Base-by-base conservation (phyloP, 2,888 invertebrate genomes). In the Busseola fusca region DNA sequence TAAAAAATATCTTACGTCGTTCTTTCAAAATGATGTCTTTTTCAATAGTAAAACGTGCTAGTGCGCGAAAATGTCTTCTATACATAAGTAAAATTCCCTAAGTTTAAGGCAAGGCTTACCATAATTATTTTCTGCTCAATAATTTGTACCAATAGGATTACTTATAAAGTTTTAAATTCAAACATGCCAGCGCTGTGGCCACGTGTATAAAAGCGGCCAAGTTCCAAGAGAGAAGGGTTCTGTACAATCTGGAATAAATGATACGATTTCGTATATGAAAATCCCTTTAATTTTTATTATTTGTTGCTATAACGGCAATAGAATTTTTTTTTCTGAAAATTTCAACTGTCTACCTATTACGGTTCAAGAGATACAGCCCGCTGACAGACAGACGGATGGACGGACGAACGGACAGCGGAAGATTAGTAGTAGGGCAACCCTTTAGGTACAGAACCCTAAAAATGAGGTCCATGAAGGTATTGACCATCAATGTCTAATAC, bases 401-500 rank as follows among this genome's bases (percentile, higher is more conserved):
- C 48, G 48, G 21, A 48, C 48, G n/a, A n/a, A n/a, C 48, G 4
- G n/a, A 50, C 48, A 50, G n/a, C n/a, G 48, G 48, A n/a, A 10
- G 48, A 10, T 12, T 50, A 50, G 10, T n/a, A 50, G 10, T 12
- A 50, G 48, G 10, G 48, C n/a, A 21, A n/a, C 10, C 21, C n/a
- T 50, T 50, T n/a, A 10, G 10, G 10, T n/a, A 48, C 21, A 10
- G 48, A n/a, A 50, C 3, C n/a, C n/a, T 50, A 50, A 50, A 34
- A 45, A 34, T 25, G 0, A 27, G 34, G 45, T n/a, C n/a, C 3
- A 45, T 30, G 27, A 45, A 45, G 48, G 9, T 57, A 75, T 42
- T 58, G 25, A 25, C 42, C n/a, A 40, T 56, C 25, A 60, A 70
- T 48, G 10, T 77, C 21, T 52, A 54, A 52, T 9, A 60, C n/a